Evolutionary conservation across 2,113 vertebrate genomes (phyloP).

Genomic region (Casuarius casuarius): DNA sequence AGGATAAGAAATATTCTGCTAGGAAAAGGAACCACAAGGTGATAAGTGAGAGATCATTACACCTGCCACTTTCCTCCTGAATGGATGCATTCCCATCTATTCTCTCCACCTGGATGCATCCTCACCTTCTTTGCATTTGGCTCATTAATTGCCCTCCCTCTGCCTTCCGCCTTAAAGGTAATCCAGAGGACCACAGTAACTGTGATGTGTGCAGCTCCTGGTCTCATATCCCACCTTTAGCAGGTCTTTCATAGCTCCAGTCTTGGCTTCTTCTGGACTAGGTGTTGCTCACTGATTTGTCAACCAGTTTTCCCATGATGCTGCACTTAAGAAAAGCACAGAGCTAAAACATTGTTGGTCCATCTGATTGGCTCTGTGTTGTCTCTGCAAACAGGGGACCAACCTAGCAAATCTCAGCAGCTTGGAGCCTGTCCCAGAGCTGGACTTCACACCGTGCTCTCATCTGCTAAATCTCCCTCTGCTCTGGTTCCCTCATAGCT

Average conservation of each 20-base stretch:
- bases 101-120: background rate
- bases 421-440: background rate
- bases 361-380: background rate
- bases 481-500: background rate
- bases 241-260: background rate
- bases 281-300: background rate
- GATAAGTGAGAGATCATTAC: background rate
- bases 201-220: background rate
- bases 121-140: background rate
- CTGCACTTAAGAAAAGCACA: background rate
- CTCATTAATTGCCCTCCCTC: background rate
- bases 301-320: background rate
- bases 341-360: background rate
- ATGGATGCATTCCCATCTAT: background rate
- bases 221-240: background rate
- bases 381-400: background rate
- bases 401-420: background rate
- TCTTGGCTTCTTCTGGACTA: background rate
- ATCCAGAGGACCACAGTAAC: background rate
- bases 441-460: background rate
- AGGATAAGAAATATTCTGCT: background rate
- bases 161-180: background rate
- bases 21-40: background rate
- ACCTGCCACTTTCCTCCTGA: background rate
- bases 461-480: background rate